These are phyloP conservation scores for Calidris pygmaea DNA, from an alignment of 2,113 vertebrate species.

Conservation along the genomic window DNA sequence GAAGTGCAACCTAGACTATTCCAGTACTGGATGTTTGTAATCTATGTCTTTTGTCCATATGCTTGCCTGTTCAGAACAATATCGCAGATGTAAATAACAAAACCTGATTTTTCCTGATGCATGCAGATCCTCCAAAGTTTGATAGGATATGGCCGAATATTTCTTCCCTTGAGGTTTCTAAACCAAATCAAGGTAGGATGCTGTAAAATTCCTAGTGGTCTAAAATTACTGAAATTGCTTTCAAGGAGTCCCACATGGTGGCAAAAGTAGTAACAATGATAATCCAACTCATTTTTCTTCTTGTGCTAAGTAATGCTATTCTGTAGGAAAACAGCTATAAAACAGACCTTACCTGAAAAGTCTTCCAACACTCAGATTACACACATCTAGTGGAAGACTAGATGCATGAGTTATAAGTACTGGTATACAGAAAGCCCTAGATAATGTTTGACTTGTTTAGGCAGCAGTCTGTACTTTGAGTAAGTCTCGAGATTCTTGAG, in stretches of 20 bases:
- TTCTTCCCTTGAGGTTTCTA: constrained; percentile 99
- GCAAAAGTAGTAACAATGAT: background rate
- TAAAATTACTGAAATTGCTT: constrained; percentile 60
- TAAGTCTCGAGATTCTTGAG: background rate
- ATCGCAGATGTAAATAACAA: constrained; percentile 86
- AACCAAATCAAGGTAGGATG: constrained; percentile 99
- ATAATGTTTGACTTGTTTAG: background rate
- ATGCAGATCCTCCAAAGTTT: constrained; percentile 88
- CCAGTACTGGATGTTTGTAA: constrained; percentile 79
- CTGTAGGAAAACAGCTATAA: constrained; percentile 7
- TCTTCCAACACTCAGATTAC: background rate
- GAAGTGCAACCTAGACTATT: constrained; percentile 75
- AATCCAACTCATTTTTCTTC: background rate
- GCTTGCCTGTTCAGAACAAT: constrained; percentile 77
- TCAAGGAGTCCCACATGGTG: background rate
- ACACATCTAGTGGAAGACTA: background rate
- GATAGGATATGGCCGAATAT: constrained; percentile 95
- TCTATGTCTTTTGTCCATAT: constrained; percentile 85
- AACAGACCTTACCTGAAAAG: constrained; percentile 6
- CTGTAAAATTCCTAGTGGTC: constrained; percentile 74
- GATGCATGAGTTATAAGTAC: background rate
- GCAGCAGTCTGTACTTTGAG: background rate
- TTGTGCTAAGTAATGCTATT: background rate
- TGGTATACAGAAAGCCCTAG: background rate
- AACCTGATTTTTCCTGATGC: constrained; percentile 92